Conservation (phyloP, 2,888 invertebrate genomes). For the Pomacea canaliculata region DNA sequence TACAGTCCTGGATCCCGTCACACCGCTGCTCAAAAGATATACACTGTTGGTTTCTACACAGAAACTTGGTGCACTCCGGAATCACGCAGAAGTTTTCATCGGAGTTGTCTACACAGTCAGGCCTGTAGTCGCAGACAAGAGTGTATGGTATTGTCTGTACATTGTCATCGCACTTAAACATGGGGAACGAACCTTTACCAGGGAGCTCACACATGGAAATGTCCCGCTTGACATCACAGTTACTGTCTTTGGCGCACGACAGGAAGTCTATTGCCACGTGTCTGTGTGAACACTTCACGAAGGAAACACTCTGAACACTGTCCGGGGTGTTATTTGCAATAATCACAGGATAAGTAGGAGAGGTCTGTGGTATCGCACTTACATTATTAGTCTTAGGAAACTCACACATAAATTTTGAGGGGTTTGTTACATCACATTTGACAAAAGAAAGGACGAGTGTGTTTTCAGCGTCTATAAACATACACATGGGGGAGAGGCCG, state of each 20-base stretch:
- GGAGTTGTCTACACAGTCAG: too few species aligned
- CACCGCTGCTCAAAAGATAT: too few species aligned
- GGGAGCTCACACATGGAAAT: not conserved
- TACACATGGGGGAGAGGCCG: not conserved
- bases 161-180: too few species aligned
- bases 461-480: not conserved
- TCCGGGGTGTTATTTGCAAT: not conserved
- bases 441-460: not conserved
- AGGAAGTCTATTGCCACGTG: constrained; percentile 19
- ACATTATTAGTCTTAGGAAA: not conserved
- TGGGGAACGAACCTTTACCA: too few species aligned
- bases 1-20: too few species aligned
- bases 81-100: too few species aligned
- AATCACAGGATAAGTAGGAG: not conserved
- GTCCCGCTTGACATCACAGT: constrained; percentile 4
- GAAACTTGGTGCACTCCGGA: too few species aligned
- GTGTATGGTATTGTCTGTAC: too few species aligned
- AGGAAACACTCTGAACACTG: not conserved
- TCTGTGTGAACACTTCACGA: constrained; percentile 3
- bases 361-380: not conserved
- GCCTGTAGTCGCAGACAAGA: too few species aligned
- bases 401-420: not conserved
- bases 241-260: constrained; percentile 9
- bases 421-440: not conserved
- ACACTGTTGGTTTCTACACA: too few species aligned